These are phyloP conservation scores for Acrocephalus arundinaceus DNA, from an alignment of 2,113 vertebrate species.

Conservation along the genomic window DNA sequence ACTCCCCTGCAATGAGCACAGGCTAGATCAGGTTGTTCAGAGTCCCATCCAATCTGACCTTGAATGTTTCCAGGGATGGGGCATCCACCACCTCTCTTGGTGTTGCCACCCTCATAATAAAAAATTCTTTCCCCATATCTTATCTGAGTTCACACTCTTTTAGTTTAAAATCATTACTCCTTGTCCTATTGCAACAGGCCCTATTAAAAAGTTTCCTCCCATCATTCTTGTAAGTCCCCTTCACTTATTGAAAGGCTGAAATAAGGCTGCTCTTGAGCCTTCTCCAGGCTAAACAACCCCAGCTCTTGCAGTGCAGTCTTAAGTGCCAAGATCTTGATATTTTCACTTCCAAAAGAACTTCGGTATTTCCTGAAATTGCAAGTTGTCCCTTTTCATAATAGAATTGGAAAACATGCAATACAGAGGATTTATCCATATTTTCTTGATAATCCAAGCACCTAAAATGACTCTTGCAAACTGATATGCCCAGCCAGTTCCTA, in stretches of 20 bases:
- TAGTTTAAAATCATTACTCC: background rate
- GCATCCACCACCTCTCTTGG: background rate
- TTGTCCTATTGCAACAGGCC: background rate
- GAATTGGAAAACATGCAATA: background rate
- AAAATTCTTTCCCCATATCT: background rate
- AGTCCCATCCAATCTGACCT: background rate
- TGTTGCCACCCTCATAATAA: background rate
- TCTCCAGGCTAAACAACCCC: background rate
- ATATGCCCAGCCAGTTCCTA: background rate
- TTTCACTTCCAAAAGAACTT: slow-evolving; percentile 16
- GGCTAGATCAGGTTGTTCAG: background rate
- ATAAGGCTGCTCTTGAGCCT: background rate
- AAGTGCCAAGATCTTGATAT: background rate
- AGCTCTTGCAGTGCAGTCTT: background rate
- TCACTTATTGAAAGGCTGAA: background rate
- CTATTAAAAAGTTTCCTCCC: background rate
- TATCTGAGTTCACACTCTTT: background rate
- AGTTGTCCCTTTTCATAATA: background rate
- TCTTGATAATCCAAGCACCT: background rate
- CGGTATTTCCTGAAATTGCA: slow-evolving; percentile 11
- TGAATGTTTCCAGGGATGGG: background rate
- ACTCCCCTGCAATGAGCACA: background rate
- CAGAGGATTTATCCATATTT: background rate
- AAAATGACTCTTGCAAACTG: background rate
- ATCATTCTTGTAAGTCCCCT: background rate